Percentiles rank a stretch among this genome's conserved stretches.
These are phyloP conservation scores for Holotrichia oblita DNA, from an alignment of 1,140 invertebrate genomes.

Conservation along the genomic window DNA sequence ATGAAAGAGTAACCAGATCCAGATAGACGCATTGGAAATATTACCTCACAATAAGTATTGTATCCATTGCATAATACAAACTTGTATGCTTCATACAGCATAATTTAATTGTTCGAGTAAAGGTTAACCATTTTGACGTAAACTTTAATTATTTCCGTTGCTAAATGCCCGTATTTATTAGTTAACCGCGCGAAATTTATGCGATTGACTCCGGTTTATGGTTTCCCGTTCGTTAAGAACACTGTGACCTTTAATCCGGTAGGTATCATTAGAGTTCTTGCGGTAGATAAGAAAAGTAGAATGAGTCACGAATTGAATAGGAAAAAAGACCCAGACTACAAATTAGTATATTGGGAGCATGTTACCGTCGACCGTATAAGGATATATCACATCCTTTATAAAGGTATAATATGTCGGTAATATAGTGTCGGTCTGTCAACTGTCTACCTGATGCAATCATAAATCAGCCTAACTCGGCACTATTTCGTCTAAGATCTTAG, in stretches of 20 bases:
- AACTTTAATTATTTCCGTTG: constrained; percentile 37
- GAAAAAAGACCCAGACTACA: constrained; percentile 36
- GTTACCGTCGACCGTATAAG: constrained; percentile 35
- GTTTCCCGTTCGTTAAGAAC: constrained; percentile 34
- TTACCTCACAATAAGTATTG: constrained; percentile 6
- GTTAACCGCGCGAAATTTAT: constrained; percentile 28
- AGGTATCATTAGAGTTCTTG: constrained; percentile 31
- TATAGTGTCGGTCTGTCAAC: constrained; percentile 36
- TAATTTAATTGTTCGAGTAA: constrained; percentile 26
- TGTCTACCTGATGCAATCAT: constrained; percentile 31
- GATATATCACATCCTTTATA: constrained; percentile 35
- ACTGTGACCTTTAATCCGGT: constrained; percentile 32
- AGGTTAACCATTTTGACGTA: constrained; percentile 35
- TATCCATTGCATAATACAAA: background rate
- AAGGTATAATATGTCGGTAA: constrained; percentile 38
- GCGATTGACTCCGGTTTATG: constrained; percentile 25
- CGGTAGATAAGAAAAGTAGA: constrained; percentile 37
- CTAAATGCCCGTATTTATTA: constrained; percentile 39
- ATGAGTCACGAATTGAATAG: constrained; percentile 36
- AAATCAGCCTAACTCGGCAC: constrained; percentile 31
- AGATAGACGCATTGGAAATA: too few species aligned
- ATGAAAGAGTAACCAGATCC: background rate
- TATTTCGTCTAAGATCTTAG: constrained; percentile 34
- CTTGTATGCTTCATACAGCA: background rate
- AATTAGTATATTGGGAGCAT: constrained; percentile 41